Base-by-base conservation (phyloP, 2,888 invertebrate species). In the Oxyteleia sp. region DNA sequence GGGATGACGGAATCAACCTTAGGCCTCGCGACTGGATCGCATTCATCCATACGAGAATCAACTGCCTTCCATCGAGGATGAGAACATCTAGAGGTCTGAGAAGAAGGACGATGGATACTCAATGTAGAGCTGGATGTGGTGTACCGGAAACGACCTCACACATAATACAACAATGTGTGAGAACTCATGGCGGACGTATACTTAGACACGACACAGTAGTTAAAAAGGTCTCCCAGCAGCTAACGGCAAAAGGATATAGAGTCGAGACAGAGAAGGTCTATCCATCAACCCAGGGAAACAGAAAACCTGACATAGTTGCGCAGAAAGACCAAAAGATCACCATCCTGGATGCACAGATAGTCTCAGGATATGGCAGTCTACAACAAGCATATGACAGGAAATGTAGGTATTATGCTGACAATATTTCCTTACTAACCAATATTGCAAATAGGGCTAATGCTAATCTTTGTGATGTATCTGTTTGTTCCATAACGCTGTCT, bases 101-200 rank as follows among this genome's bases (percentile, higher is more conserved):
- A 7, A 18, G 35, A 0, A 26, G 13, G 7, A 35, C 29, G 15
- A 3, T 1, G 4, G 72, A 72, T 15, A 32, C 26, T 13, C n/a
- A 1, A 11, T 92, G 91, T 72, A 88, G 91, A 29, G 90, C 89
- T 2, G 90, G 90, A 2, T 92, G 91, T 82, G 57, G 64, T 68
- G 84, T 85, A 0, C 83, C 79, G 43, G 91, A 92, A 80, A 91
- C 92, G 0, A 88, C 89, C 38, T 89, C 89, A n/a, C 92, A 91
- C 55, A 68, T 88, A 16, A 87, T 91, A 49, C 92, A 92, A 63
- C 66, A 72, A 29, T 92, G 92, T 82, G 75, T 72, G 51, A 55
- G 90, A 32, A 92, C 91, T 88, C 11, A 59, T 8, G 59, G 59
- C 4, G 59, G 59, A 1, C 83, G 90, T 1, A 85, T 92, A 0